These are phyloP conservation scores for Nanorana parkeri DNA, from an alignment of 2,113 vertebrate genomes.

Conservation along the genomic window DNA sequence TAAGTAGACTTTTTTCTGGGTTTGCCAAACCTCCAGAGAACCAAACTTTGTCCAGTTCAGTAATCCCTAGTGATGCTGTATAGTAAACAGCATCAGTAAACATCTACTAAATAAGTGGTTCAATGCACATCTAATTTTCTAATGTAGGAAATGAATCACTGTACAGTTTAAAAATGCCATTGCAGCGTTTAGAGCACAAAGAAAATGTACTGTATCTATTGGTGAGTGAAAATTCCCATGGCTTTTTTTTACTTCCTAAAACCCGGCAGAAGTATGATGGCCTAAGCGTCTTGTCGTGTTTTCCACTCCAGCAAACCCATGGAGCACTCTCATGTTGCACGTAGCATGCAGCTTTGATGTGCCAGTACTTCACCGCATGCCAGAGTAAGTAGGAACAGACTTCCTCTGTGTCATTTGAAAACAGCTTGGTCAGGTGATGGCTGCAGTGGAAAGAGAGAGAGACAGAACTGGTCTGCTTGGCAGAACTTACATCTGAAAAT, in stretches of 20 bases:
- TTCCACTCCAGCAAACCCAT: conserved; percentile 48
- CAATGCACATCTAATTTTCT: too few relatives aligned
- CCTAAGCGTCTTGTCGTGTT: conserved; percentile 50
- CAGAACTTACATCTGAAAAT: background rate
- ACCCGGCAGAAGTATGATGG: conserved; percentile 31
- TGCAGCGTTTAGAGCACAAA: conserved; percentile 8
- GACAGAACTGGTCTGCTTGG: background rate
- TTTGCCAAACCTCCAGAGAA: too few relatives aligned
- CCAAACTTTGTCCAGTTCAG: too few relatives aligned
- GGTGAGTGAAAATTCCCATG: background rate
- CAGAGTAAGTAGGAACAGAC: conserved; percentile 57
- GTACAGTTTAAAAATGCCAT: background rate
- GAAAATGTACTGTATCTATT: background rate
- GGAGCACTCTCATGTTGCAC: conserved; percentile 43
- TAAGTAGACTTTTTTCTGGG: too few relatives aligned
- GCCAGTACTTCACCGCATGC: conserved; percentile 29
- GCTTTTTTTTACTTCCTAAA: background rate
- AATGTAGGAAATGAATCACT: too few relatives aligned
- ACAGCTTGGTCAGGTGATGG: conserved; percentile 19
- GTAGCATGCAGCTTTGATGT: conserved; percentile 54
- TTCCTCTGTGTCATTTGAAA: conserved; percentile 48
- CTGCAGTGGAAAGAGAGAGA: background rate
- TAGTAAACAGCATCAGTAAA: too few relatives aligned
- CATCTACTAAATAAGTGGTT: too few relatives aligned
- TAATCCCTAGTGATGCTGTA: too few relatives aligned